Evolutionary conservation across 2,797 vertebrate species (phyloP).

Genomic region (Balearica regulorum): DNA sequence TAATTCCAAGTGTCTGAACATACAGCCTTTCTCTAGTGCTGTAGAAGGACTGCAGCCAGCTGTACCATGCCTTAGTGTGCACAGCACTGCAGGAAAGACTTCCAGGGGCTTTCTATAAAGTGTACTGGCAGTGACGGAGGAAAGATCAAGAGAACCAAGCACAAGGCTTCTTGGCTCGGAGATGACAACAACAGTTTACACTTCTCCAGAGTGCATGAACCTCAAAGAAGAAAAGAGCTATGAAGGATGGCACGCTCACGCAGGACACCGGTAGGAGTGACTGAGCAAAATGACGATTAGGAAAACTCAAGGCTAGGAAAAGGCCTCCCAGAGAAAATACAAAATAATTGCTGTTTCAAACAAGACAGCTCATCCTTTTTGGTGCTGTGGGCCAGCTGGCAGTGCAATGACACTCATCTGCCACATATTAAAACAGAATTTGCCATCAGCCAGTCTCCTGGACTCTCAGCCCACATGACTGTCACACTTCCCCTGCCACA

Average conservation of each 20-base stretch:
- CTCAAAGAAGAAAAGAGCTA: neutral
- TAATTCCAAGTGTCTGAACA: neutral
- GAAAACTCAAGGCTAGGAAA: neutral
- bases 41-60: neutral
- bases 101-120: neutral
- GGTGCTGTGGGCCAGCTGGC: neutral
- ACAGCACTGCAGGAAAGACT: neutral
- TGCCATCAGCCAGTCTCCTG: neutral
- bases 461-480: neutral
- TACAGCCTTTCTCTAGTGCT: neutral
- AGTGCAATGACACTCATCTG: neutral
- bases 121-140: neutral
- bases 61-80: neutral
- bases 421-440: neutral
- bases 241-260: neutral
- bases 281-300: neutral
- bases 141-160: neutral
- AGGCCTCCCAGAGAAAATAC: neutral
- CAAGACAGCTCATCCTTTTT: neutral
- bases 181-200: neutral
- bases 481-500: neutral
- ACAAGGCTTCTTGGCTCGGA: neutral
- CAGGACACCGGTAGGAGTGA: neutral
- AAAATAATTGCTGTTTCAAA: neutral
- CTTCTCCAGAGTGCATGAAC: neutral